Base-by-base conservation (phyloP, 2,888 invertebrate species). In the Drosophila atroscutellata region DNA sequence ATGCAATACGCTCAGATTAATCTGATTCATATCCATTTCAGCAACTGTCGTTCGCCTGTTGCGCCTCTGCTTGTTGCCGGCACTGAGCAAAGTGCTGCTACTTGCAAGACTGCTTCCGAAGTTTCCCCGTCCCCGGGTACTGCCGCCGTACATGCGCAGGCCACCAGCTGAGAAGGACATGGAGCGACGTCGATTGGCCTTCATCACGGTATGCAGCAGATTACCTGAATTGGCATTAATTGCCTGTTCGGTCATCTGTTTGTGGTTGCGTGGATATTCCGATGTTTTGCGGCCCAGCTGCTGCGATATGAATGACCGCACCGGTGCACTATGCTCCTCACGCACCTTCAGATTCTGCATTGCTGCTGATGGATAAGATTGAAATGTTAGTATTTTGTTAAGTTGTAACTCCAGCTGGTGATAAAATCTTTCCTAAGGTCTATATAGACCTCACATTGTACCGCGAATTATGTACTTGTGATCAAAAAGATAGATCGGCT, bases 171-270 rank as follows among this genome's bases (percentile, higher is more conserved):
- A 56, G n/a, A 69, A 71, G 37, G 89, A 83, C 63, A 70, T 56
- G 50, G 82, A 86, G 6, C 84, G 89, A 8, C 65, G 78, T 0
- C 73, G 75, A 47, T 36, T 81, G 30, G 89, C 73, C 57, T 76
- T 68, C 36, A 83, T 74, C 20, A 89, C 70, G 8, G 78, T 68
- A 18, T 63, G 56, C 24, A 84, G 51, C 20, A 83, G 51, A 26
- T 77, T 65, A 2, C 36, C 36, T 3, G 83, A 51, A 13, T 60
- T 79, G 7, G 63, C 63, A 3, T 7, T 11, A 13, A 54, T 9
- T 8, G 67, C 61, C 32, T 70, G 65, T 3, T 83, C 65, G 13
- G 51, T 39, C 84, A 86, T 81, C 58, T 86, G 54, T 11, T 59
- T 57, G n/a, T 86, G 83, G 26, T 52, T 81, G 9, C 70, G 66